Percentiles rank a stretch among this genome's conserved stretches.
phyloP scores from a whole-genome alignment of 2,113 vertebrate species.

The Chinchilla lanigera region DNA sequence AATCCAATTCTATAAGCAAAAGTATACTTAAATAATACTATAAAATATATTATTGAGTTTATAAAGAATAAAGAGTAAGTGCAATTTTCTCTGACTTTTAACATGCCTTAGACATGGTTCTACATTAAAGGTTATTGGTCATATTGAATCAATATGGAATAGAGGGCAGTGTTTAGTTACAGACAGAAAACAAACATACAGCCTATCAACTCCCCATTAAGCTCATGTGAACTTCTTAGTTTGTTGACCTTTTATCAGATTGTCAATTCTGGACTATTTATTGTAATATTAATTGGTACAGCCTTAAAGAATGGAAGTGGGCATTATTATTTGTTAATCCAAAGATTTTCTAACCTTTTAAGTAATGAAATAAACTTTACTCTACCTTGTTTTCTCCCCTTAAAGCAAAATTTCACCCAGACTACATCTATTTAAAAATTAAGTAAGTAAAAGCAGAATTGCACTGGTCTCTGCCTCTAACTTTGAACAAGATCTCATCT shows the following conservation, averaged over 20 bases:
- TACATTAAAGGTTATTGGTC: conserved; percentile 57
- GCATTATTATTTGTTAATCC: conserved; percentile 24
- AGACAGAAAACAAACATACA: conserved; percentile 51
- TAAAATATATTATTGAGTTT: background rate
- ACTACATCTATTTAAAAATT: background rate
- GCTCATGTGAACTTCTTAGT: background rate
- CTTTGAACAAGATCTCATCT: background rate
- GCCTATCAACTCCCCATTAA: conserved; percentile 31
- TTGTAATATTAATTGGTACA: conserved; percentile 5
- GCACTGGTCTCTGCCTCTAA: background rate
- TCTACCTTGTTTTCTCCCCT: background rate
- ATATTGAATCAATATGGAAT: conserved; percentile 8
- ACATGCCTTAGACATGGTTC: background rate
- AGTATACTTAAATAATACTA: background rate
- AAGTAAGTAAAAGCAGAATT: background rate
- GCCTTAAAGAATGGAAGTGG: background rate
- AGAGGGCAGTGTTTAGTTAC: conserved; percentile 19
- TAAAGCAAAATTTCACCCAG: background rate
- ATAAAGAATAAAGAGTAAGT: background rate
- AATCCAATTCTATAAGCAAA: background rate
- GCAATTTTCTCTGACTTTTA: conserved; percentile 40
- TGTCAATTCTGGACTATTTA: conserved; percentile 21
- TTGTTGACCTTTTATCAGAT: background rate
- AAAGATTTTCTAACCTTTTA: conserved; percentile 5
- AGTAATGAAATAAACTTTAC: background rate